These are phyloP conservation scores for Elanoides forficatus DNA, from an alignment of 2,113 vertebrate species.

Conservation along the genomic window DNA sequence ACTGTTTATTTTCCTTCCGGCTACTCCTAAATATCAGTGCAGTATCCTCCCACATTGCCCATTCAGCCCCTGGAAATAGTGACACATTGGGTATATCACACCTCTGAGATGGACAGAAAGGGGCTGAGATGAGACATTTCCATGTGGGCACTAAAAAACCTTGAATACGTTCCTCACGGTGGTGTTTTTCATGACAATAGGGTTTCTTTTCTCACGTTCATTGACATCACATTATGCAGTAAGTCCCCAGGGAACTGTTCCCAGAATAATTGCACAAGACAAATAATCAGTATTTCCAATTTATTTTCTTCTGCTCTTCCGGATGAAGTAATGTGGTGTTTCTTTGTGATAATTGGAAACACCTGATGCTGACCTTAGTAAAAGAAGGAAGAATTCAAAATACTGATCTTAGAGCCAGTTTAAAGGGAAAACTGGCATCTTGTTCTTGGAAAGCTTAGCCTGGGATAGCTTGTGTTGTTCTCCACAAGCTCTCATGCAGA, in stretches of 20 bases:
- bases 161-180: fast-evolving
- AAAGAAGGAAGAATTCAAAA: not conserved
- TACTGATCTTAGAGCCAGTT: not conserved
- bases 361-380: not conserved
- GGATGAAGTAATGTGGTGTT: not conserved
- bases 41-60: not conserved
- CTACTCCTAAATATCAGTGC: not conserved
- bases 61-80: not conserved
- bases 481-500: not conserved
- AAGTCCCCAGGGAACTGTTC: not conserved
- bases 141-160: not conserved
- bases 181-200: not conserved
- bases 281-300: slow-evolving; percentile 1
- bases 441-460: not conserved
- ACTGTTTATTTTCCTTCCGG: not conserved
- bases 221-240: not conserved
- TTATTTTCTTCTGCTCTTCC: not conserved
- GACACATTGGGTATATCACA: fast-evolving
- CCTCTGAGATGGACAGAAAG: not conserved
- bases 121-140: not conserved
- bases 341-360: not conserved
- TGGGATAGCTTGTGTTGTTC: not conserved
- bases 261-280: not conserved
- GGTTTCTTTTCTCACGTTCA: not conserved
- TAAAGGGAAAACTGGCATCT: not conserved